Evolutionary conservation across 2,797 vertebrate species (phyloP).

Genomic region (Ciconia nigra): DNA sequence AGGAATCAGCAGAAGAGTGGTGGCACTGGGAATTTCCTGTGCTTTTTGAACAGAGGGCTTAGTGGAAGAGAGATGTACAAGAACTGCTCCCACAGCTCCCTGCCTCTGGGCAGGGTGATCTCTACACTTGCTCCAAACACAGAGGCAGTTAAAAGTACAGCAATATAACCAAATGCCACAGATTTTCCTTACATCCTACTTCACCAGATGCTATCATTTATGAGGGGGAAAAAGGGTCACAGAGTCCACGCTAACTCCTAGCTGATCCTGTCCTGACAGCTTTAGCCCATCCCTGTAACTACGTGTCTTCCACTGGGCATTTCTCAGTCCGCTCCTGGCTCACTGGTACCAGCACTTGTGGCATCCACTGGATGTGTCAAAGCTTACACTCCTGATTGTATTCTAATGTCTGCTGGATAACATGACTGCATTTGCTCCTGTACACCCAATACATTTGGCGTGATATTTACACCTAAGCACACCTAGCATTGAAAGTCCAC

Average conservation of each 20-base stretch:
- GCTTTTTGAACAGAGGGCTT: slow-evolving; percentile 79
- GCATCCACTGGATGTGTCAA: neutral
- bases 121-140: neutral
- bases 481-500: neutral
- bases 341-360: neutral
- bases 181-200: neutral
- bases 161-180: neutral
- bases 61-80: slow-evolving; percentile 78
- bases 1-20: neutral
- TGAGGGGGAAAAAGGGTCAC: neutral
- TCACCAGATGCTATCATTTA: neutral
- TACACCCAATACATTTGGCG: neutral
- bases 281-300: neutral
- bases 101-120: neutral
- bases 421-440: neutral
- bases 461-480: neutral
- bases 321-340: neutral
- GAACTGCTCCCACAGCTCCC: slow-evolving; percentile 72
- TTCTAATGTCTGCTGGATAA: neutral
- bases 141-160: neutral
- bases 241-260: neutral
- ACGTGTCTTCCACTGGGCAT: neutral
- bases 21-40: slow-evolving; percentile 79
- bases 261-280: neutral
- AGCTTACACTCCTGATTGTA: neutral